Evolutionary conservation across 2,113 vertebrate genomes (phyloP).

Genomic region (Scomber scombrus): DNA sequence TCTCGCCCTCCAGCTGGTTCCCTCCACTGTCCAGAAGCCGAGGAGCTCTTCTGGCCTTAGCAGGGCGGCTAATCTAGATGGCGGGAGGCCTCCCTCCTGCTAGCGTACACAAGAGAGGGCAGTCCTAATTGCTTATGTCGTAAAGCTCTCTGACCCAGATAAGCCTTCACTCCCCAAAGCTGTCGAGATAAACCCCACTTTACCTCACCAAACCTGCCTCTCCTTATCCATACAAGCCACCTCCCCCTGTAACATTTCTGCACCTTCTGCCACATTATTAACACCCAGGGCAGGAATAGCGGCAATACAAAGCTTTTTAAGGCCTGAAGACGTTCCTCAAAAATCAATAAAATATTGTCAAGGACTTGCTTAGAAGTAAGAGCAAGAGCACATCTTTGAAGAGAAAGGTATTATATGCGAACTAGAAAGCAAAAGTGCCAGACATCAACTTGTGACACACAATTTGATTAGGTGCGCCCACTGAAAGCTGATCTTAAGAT

Average conservation of each 20-base stretch:
- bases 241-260: constrained; percentile 53
- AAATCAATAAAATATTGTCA: background rate
- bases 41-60: constrained; percentile 58
- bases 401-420: background rate
- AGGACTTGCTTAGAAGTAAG: background rate
- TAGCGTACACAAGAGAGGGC: constrained; percentile 72
- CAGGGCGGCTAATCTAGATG: constrained; percentile 81
- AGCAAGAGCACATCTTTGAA: background rate
- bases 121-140: constrained; percentile 87
- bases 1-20: constrained; percentile 76
- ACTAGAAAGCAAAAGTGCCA: constrained; percentile 22
- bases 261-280: constrained; percentile 77
- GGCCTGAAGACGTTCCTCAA: background rate
- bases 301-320: background rate
- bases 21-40: constrained; percentile 66
- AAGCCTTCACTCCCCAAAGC: constrained; percentile 82
- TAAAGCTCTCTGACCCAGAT: constrained; percentile 88
- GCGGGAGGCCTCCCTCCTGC: constrained; percentile 84
- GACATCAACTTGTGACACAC: background rate
- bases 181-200: constrained; percentile 86
- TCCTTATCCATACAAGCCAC: constrained; percentile 73
- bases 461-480: background rate
- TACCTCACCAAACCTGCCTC: constrained; percentile 87
- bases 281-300: constrained; percentile 35
- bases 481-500: constrained; percentile 20